Percentiles rank a stretch among this genome's conserved stretches.
These are phyloP conservation scores for Tipula unca DNA, from an alignment of 2,888 invertebrate species.

Conservation along the genomic window DNA sequence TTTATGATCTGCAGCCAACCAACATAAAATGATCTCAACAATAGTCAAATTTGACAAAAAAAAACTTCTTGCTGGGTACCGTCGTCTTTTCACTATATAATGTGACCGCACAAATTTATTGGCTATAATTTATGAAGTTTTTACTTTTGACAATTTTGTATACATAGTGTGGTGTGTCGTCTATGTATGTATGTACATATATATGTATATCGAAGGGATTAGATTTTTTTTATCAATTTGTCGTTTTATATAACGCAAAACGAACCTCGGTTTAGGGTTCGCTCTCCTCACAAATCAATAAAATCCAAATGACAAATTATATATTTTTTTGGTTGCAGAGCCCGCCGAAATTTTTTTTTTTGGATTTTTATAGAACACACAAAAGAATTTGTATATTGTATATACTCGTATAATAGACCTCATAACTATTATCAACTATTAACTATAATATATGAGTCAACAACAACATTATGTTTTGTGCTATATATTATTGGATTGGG, in stretches of 20 bases:
- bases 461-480: background rate
- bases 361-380: background rate
- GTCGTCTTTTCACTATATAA: background rate
- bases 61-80: background rate
- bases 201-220: background rate
- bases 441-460: background rate
- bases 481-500: background rate
- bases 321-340: background rate
- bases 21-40: background rate
- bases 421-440: conserved; percentile 8
- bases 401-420: background rate
- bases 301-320: background rate
- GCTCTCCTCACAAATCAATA: background rate
- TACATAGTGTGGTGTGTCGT: background rate
- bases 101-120: background rate
- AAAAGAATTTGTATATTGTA: background rate
- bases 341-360: background rate
- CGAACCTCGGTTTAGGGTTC: background rate
- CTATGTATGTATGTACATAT: background rate
- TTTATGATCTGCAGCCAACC: background rate
- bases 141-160: background rate
- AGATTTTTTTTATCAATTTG: background rate
- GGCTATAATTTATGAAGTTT: background rate
- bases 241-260: background rate
- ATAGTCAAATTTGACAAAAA: background rate